phyloP scores from a whole-genome alignment of 1,140 invertebrate species.

The Hycleus cichorii region DNA sequence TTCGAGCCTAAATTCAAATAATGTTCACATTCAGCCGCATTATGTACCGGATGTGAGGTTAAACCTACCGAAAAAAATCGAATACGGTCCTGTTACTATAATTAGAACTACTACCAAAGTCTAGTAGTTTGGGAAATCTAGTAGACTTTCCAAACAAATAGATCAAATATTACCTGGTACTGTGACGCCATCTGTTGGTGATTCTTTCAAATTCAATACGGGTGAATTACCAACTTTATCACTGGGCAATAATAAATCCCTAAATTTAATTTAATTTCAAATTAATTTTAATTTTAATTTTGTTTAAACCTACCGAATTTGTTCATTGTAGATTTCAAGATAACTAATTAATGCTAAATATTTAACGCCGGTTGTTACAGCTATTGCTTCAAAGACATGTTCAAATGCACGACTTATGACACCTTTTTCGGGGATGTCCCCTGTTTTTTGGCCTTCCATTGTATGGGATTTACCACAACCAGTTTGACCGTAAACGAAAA shows the following conservation, averaged over 20 bases:
- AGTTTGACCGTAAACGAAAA: conserved; percentile 85
- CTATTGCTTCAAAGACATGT: conserved; percentile 87
- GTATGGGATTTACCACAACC: conserved; percentile 78
- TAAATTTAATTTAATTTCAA: conserved; percentile 1
- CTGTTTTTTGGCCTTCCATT: conserved; percentile 64
- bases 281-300: no score
- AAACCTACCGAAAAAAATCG: conserved; percentile 29
- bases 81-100: conserved; percentile 29
- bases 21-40: conserved; percentile 66
- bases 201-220: conserved; percentile 67
- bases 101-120: no score
- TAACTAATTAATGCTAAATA: conserved; percentile 88
- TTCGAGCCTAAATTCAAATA: conserved; percentile 67
- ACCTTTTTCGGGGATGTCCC: conserved; percentile 51
- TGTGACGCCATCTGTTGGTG: conserved; percentile 73
- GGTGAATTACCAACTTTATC: conserved; percentile 32
- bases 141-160: no score
- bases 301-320: conserved; percentile 43
- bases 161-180: conserved; percentile 46
- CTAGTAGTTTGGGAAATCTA: no score
- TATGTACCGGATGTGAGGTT: conserved; percentile 42
- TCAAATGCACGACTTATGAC: conserved; percentile 84
- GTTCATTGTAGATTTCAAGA: conserved; percentile 91
- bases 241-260: conserved; percentile 40
- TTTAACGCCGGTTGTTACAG: conserved; percentile 70